Base-by-base conservation (phyloP, 1,140 invertebrate genomes). In the Oscheius sp. region DNA sequence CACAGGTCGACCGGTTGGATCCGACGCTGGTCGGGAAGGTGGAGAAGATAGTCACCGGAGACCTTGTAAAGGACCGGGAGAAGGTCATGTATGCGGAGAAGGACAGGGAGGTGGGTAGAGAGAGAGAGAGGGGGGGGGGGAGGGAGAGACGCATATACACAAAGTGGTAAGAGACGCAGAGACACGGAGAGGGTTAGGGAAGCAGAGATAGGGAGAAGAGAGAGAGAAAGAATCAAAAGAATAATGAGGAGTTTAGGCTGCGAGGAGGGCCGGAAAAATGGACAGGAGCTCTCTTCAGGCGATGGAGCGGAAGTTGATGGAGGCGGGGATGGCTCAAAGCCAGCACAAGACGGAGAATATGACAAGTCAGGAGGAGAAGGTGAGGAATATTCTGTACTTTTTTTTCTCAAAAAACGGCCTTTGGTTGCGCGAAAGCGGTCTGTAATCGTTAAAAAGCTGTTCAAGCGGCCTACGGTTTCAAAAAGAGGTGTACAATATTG, bases 221-320 rank as follows among this genome's bases (percentile, higher is more conserved):
- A 18, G 28, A 46, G 13, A 23, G n/a, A 7, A 29, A n/a, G n/a
- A n/a, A n/a, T n/a, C n/a, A n/a, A n/a, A n/a, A n/a, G n/a, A n/a
- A n/a, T n/a, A n/a, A n/a, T n/a, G n/a, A n/a, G n/a, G n/a, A n/a
- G n/a, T n/a, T n/a, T n/a, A n/a, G n/a, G n/a, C n/a, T n/a, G n/a
- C 26, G 29, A 74, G 76, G 36, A 75, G 38, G 36, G 18, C 29
- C 15, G 3, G 34, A 67, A 31, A 36, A 31, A 3, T 74, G 36
- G 55, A 76, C 23, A 34, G 42, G 28, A 45, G 34, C 13, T 73
- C 66, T 23, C 34, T 74, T 7, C 55, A 75, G 55, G 72, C 73
- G 55, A 74, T 74, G 73, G 73, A 74, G 46, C 20, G 76, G 55
- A 74, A 65, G 46, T 28, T 74, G 58, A 52, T 55, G 18, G 31